A percentile compares a stretch with the other conserved stretches of the same genome.
phyloP scores from a whole-genome alignment of 1,140 invertebrate species.

The Oryzaephilus surinamensis region DNA sequence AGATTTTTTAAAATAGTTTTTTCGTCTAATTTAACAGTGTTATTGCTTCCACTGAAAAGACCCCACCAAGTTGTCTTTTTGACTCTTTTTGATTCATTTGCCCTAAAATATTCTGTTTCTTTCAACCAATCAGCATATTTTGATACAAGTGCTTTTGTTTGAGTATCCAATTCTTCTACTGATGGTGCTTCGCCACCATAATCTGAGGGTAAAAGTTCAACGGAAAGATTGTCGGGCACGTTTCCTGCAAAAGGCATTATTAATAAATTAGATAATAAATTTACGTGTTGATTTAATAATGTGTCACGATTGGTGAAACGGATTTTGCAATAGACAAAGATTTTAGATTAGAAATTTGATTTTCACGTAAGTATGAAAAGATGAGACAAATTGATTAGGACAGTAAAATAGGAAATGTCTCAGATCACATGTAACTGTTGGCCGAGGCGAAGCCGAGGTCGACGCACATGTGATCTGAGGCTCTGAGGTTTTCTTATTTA shows the following conservation, averaged over 20 bases:
- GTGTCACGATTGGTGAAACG: neutral
- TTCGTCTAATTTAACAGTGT: constrained; percentile 19
- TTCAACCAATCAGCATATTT: constrained; percentile 33
- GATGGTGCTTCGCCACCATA: constrained; percentile 31
- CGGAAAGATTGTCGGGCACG: constrained; percentile 25
- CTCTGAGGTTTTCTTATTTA: too few relatives aligned
- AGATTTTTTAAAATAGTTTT: constrained; percentile 26
- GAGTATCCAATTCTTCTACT: constrained; percentile 24
- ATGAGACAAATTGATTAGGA: neutral
- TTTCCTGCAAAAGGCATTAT: constrained; percentile 15
- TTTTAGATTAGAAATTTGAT: neutral
- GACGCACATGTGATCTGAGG: too few relatives aligned
- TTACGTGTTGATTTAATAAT: neutral
- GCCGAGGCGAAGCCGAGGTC: too few relatives aligned
- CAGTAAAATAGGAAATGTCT: too few relatives aligned
- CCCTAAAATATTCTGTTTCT: constrained; percentile 24
- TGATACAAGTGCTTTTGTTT: constrained; percentile 17
- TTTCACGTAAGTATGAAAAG: neutral
- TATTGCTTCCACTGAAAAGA: constrained; percentile 20
- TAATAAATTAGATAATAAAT: neutral
- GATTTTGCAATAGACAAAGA: neutral
- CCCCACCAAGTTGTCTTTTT: constrained; percentile 32
- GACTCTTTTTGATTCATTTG: constrained; percentile 29
- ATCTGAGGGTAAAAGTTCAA: constrained; percentile 28
- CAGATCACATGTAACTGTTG: too few relatives aligned